Conservation (phyloP, 1,140 invertebrate genomes). For the Caenorhabditis inopinata region DNA sequence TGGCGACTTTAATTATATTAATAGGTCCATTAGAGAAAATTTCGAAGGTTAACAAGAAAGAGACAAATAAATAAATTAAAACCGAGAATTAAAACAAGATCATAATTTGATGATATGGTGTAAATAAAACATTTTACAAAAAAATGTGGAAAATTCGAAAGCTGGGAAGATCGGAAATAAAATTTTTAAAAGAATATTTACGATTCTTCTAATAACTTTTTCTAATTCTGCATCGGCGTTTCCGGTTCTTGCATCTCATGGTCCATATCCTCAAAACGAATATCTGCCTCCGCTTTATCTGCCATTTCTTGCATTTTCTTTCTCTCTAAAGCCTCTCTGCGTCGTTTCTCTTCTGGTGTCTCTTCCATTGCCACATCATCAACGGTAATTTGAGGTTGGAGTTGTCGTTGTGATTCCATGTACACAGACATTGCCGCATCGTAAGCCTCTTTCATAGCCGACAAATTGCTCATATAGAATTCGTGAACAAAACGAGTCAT, state of each 20-base stretch:
- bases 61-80: no score
- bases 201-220: no score
- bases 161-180: no score
- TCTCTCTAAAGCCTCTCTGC: neutral
- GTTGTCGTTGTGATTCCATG: neutral
- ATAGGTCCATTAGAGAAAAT: no score
- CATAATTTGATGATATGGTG: no score
- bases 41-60: no score
- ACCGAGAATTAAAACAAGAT: no score
- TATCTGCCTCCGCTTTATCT: slow-evolving; percentile 43
- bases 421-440: slow-evolving; percentile 45
- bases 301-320: slow-evolving; percentile 46
- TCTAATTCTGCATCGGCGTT: no score
- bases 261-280: slow-evolving; percentile 62
- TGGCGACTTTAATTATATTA: no score
- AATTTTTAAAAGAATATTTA: no score
- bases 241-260: slow-evolving; percentile 60
- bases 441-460: slow-evolving; percentile 49
- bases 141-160: no score
- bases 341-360: slow-evolving; percentile 29
- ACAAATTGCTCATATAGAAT: slow-evolving; percentile 62
- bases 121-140: no score
- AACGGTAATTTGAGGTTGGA: neutral
- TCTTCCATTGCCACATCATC: neutral
- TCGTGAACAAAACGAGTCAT: slow-evolving; percentile 62